Evolutionary conservation across 2,888 invertebrate genomes (phyloP), one percentile per base, ranked within the genome.

Genomic region (Drosophila helvetica): DNA sequence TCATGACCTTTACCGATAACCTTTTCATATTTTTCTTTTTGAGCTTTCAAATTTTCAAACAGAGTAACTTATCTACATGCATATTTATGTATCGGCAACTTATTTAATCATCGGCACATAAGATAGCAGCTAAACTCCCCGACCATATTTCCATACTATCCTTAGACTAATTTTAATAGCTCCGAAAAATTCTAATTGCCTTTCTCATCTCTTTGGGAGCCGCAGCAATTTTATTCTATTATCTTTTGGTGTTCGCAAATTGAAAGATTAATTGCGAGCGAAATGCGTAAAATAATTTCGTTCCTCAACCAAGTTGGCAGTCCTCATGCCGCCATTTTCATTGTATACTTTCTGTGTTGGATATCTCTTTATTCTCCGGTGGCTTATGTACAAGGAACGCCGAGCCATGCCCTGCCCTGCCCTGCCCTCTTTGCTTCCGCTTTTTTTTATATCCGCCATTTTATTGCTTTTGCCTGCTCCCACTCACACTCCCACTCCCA

Each of bases 381-480:
- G 8, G 27, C 47, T 59, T 69, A 69, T 69, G n/a, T 73, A 52
- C 65, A 56, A 50, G 54, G 50, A 33, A 18, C 33, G 48, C 33
- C 53, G 33, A 58, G 63, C 25, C 64, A 46, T 48, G 30, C 46
- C 72, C 51, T 43, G 46, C 33, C 25, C 27, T 33, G 30, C 30
- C 3, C 17, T 47, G 25, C 12, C 42, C 47, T n/a, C 38, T 46
- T 61, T 56, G 66, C 52, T 48, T 65, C 67, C 73, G 54, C 57
- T 64, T 54, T 55, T 62, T 70, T 67, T 68, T 75, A 63, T 67
- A 51, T 65, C 60, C 60, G 48, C 67, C 71, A 68, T 80, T 84
- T 81, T 82, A 77, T 81, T 80, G 55, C 59, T 67, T 62, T 75
- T 67, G 22, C 42, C 56, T 27, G 54, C 30, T 57, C 51, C 46